Percentiles rank a stretch among this genome's conserved stretches.
Evolutionary conservation across 2,797 vertebrate species (phyloP).

Genomic region (Limosa lapponica): DNA sequence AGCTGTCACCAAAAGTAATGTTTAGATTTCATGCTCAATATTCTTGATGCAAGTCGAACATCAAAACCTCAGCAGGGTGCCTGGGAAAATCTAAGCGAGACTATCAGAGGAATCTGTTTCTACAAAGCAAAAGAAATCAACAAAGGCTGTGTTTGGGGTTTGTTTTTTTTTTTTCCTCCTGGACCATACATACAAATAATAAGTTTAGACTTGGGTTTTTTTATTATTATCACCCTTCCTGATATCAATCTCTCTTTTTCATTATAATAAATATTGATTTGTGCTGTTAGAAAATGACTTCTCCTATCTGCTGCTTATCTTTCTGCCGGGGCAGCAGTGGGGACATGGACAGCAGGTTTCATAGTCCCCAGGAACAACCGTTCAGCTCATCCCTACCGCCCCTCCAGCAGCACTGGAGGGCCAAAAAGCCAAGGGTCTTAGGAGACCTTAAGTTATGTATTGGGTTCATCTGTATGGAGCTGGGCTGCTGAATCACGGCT

Average conservation of each 20-base stretch:
- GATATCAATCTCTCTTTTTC: constrained; percentile 57
- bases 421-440: neutral
- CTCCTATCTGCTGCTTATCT: constrained; percentile 51
- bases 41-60: constrained; percentile 69
- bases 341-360: neutral
- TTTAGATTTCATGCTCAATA: constrained; percentile 76
- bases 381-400: neutral
- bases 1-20: constrained; percentile 59
- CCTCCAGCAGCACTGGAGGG: neutral
- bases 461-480: neutral
- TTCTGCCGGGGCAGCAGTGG: fast-evolving
- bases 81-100: constrained; percentile 56
- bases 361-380: neutral
- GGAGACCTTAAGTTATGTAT: neutral
- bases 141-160: constrained; percentile 23
- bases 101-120: constrained; percentile 59
- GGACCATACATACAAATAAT: constrained; percentile 41
- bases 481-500: neutral
- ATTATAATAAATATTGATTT: constrained; percentile 69
- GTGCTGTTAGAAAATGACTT: constrained; percentile 33
- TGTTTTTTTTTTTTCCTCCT: constrained; percentile 19
- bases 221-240: constrained; percentile 39
- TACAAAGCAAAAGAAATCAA: constrained; percentile 39
- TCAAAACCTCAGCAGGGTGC: constrained; percentile 75
- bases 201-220: neutral